These are phyloP conservation scores for Erpetoichthys calabaricus DNA, from an alignment of 2,797 vertebrate species.

Conservation along the genomic window DNA sequence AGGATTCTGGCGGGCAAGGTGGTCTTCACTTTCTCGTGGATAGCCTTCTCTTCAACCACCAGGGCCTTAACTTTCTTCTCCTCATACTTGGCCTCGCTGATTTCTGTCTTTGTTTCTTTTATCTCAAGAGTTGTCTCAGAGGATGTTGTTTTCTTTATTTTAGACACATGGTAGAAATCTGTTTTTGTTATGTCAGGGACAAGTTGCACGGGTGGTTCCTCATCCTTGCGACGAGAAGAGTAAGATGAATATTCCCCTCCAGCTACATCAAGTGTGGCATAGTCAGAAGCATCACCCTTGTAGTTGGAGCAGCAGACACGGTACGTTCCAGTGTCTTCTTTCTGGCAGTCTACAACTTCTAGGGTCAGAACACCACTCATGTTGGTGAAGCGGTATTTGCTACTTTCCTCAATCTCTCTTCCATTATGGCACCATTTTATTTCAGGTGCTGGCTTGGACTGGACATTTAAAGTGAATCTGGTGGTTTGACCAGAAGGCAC, in stretches of 20 bases:
- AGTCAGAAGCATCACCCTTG: conserved; percentile 90
- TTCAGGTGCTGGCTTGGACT: conserved; percentile 77
- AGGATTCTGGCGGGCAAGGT: conserved; percentile 70
- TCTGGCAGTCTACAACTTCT: conserved; percentile 73
- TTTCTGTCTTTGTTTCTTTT: conserved; percentile 70
- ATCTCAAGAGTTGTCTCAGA: conserved; percentile 65
- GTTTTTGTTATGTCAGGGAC: conserved; percentile 74
- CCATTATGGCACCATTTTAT: conserved; percentile 91
- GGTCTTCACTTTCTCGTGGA: conserved; percentile 53
- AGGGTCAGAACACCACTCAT: conserved; percentile 82
- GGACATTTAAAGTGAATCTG: conserved; percentile 81
- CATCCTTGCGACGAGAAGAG: conserved; percentile 65
- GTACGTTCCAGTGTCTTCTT: conserved; percentile 86
- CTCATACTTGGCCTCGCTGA: conserved; percentile 64
- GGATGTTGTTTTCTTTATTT: conserved; percentile 70
- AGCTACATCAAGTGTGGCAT: conserved; percentile 81
- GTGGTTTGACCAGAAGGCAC: conserved; percentile 71
- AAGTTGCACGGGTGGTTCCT: conserved; percentile 66
- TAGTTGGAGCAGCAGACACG: conserved; percentile 76
- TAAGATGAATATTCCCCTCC: conserved; percentile 70
- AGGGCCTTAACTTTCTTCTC: conserved; percentile 52
- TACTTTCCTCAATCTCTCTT: conserved; percentile 64
- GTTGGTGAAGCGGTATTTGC: conserved; percentile 75
- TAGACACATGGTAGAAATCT: conserved; percentile 74
- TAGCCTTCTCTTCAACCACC: conserved; percentile 54